Percentiles rank a stretch among this genome's conserved stretches.
These are phyloP conservation scores for Butorides virescens DNA, from an alignment of 2,113 vertebrate species.

Conservation along the genomic window DNA sequence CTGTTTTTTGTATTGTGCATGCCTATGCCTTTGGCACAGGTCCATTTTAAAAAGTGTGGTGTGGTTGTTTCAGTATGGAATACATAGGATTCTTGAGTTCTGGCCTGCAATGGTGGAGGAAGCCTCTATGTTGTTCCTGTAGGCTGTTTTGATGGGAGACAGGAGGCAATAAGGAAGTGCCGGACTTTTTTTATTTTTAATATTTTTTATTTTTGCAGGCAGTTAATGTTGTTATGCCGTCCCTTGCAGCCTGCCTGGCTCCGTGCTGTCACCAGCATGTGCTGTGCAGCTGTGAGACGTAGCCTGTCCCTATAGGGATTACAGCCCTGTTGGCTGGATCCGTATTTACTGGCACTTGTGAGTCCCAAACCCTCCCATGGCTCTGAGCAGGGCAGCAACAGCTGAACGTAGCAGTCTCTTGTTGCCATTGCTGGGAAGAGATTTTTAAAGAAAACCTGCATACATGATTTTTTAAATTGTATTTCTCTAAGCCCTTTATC, in stretches of 20 bases:
- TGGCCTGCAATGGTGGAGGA: background rate
- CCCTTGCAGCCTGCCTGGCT: background rate
- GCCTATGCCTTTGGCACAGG: background rate
- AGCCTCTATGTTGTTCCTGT: background rate
- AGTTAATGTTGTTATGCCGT: background rate
- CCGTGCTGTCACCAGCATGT: background rate
- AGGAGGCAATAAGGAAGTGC: background rate
- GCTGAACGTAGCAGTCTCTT: background rate
- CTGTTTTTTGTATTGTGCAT: background rate
- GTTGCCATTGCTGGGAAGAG: background rate
- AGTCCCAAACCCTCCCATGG: background rate
- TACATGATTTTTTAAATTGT: background rate
- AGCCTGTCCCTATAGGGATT: background rate
- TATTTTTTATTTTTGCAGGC: background rate
- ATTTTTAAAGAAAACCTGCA: background rate
- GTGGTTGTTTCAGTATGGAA: background rate
- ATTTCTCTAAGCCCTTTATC: background rate
- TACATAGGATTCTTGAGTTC: background rate
- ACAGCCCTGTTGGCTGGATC: background rate
- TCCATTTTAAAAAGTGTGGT: background rate
- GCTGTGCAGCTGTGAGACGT: background rate
- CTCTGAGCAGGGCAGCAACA: background rate
- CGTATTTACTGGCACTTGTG: rapidly evolving
- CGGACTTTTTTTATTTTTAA: background rate
- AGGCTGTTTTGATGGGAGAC: background rate